Evolutionary conservation across 37 sponge, comb jelly and placozoan species (phyloP), one percentile per base, ranked within the genome.

Genomic region (Aphrocallistes beatrix): DNA sequence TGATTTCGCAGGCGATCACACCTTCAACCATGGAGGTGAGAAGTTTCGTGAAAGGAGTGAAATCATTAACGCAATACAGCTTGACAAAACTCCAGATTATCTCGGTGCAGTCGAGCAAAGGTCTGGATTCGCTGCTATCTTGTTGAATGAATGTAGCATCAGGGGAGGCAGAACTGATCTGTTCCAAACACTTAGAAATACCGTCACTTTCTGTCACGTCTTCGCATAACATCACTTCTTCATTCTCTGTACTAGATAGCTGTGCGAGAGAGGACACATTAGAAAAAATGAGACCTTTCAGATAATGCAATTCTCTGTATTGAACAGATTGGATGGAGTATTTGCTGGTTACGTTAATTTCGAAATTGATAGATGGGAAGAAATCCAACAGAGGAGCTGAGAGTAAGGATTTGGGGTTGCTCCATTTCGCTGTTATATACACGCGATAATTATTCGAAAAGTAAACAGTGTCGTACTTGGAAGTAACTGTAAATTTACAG

Each of bases 21-120:
- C 75, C 75, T 60, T 60, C 75, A 60, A 60, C n/a, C 32, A 60
- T 19, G n/a, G 75, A 60, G n/a, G 75, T 60, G 75, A 60, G 75
- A 60, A 60, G 75, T 25, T 60, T 60, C 75, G 75, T 30, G 75
- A 60, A 30, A 32, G 75, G 32, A 30, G 32, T 60, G n/a, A 60
- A 13, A 32, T 60, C 75, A 60, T 3, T 21, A 13, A 30, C n/a
- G 34, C 75, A 60, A 13, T 60, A 60, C 75, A 25, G 32, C 34
- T 30, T 60, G 21, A 60, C 75, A 60, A 60, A 60, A 60, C 32
- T 19, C 75, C 75, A 60, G 8, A 60, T 60, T 25, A 60, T 60
- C n/a, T 60, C 75, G n/a, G 75, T 60, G 34, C 75, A 60, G 75
- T 60, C 75, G 34, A 60, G 75, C n/a, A 60, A 13, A 6, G 75